Base-by-base conservation (phyloP, 1,140 invertebrate genomes). In the Berghia stephanieae region DNA sequence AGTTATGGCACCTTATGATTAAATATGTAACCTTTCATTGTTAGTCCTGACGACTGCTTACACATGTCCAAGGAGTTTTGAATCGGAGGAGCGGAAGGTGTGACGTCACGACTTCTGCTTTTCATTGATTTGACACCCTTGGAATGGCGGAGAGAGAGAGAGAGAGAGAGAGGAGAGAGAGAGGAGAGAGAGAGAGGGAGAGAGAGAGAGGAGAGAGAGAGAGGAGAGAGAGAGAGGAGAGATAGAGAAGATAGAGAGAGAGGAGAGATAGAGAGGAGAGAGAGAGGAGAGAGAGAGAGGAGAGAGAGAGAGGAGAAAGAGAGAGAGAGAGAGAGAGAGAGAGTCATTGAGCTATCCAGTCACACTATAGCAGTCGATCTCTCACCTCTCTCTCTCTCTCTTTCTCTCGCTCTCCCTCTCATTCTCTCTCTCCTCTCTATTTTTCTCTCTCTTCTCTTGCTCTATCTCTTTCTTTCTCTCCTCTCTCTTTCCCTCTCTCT, bases 381-480 rank as follows among this genome's bases (percentile, higher is more conserved):
- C n/a, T n/a, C n/a, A n/a, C n/a, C 46, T 52, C 46, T 52, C 55
- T 60, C 55, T 60, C 55, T 60, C 55, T 60, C 55, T 60, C 55
- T 60, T 31, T 60, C 55, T 60, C 55, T 60, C 55, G 24, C 55
- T 60, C 55, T 60, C 55, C 21, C 55, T 60, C 21, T 60, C 55
- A 27, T 31, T 60, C 55, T 60, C 21, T 60, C 21, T 60, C 55
- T 60, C 21, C 34, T 21, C 34, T 31, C 34, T 31, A 8, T 4
- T 60, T 31, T 60, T 21, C 34, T 21, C 34, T 21, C 34, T 21
- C 34, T 21, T 60, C 55, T 21, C 55, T 21, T 21, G 24, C 21
- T 60, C 21, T 60, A n/a, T 60, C 21, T 60, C 55, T 21, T 31
- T 60, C 55, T 21, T 31, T 60, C 21, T 60, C 21, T 21, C 55